Evolutionary conservation across 2,888 invertebrate genomes (phyloP).

Genomic region (Agrochola circellaris): DNA sequence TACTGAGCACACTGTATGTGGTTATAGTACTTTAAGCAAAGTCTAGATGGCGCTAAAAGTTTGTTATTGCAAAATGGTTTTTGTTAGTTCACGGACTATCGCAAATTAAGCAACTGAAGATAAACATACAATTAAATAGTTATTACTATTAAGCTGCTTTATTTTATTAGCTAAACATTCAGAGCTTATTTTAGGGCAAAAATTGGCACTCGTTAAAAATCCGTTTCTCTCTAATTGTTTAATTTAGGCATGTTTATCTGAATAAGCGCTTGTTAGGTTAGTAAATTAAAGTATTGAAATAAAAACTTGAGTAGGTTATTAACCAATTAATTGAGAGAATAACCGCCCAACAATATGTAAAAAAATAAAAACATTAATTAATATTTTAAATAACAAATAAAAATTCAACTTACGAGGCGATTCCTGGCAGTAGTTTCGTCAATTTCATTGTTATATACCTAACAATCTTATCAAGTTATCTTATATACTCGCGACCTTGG

Average conservation of each 20-base stretch:
- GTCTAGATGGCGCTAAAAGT: slow-evolving; percentile 20
- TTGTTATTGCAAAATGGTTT: neutral
- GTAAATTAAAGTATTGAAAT: neutral
- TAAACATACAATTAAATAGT: neutral
- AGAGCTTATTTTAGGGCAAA: neutral
- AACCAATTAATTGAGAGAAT: neutral
- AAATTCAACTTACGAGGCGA: slow-evolving; percentile 49
- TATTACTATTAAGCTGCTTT: neutral
- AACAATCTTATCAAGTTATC: slow-evolving; percentile 49
- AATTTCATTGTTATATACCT: slow-evolving; percentile 48
- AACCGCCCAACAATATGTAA: neutral
- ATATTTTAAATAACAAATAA: neutral
- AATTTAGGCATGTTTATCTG: neutral
- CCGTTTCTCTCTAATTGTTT: neutral
- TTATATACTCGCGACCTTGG: slow-evolving; percentile 35
- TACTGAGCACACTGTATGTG: neutral
- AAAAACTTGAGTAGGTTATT: neutral
- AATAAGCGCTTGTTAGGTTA: neutral
- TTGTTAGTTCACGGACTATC: neutral
- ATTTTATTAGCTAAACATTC: neutral
- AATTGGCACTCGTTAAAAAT: neutral
- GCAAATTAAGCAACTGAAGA: neutral
- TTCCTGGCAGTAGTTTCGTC: slow-evolving; percentile 18
- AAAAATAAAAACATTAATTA: neutral
- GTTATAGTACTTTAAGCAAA: neutral